These are phyloP conservation scores for Peromyscus maniculatus DNA, from an alignment of 2,113 vertebrate species.

Conservation along the genomic window DNA sequence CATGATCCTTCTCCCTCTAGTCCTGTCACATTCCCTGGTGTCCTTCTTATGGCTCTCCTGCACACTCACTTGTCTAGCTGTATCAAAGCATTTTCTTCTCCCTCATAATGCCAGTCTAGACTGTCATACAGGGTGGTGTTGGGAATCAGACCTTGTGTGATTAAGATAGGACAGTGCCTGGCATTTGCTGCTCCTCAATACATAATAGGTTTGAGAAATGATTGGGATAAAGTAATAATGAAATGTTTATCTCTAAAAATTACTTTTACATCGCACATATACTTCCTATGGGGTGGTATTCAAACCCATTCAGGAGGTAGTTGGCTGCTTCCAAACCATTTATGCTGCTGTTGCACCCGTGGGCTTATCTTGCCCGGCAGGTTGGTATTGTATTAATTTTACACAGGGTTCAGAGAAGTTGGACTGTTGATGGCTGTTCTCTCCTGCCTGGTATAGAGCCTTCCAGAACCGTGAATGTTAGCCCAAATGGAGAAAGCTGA, in stretches of 20 bases:
- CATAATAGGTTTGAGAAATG: background rate
- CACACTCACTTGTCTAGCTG: background rate
- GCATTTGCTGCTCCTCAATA: background rate
- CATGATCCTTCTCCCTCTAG: background rate
- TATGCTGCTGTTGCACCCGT: background rate
- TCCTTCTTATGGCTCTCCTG: background rate
- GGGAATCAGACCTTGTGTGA: background rate
- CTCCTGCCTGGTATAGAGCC: background rate
- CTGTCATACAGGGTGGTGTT: background rate
- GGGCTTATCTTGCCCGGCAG: background rate
- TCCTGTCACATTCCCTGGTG: background rate
- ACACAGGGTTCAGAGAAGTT: background rate
- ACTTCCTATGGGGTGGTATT: background rate
- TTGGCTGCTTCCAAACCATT: background rate
- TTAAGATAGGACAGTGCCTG: background rate
- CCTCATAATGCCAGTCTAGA: background rate
- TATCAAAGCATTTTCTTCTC: background rate
- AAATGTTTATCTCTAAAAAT: background rate
- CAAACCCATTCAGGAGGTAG: background rate
- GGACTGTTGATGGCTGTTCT: background rate
- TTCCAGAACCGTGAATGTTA: background rate
- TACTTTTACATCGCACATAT: background rate
- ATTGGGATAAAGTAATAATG: background rate
- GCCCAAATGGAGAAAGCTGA: background rate
- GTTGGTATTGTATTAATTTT: background rate